These are phyloP conservation scores for Parasteatoda lunata DNA, from an alignment of 2,888 invertebrate species.

Conservation along the genomic window DNA sequence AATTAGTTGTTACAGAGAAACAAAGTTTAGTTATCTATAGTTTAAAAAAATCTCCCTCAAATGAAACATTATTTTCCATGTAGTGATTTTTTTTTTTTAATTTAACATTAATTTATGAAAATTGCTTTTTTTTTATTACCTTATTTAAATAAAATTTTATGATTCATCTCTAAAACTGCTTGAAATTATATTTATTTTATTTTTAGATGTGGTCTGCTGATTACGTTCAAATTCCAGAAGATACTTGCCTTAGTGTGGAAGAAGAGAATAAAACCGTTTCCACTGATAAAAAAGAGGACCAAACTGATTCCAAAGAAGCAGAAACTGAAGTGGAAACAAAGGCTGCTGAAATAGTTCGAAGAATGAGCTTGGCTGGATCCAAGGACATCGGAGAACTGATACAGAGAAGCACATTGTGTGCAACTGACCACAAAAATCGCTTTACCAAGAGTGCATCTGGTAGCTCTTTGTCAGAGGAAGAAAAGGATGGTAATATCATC, in stretches of 20 bases:
- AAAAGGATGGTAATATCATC: constrained; percentile 72
- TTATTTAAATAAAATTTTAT: constrained; percentile 8
- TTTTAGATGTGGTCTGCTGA: constrained; percentile 96
- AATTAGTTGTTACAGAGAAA: too few relatives aligned
- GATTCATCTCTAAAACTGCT: neutral
- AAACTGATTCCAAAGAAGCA: constrained; percentile 19
- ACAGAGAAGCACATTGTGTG: constrained; percentile 58
- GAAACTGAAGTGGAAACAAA: constrained; percentile 49
- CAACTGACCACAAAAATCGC: constrained; percentile 42
- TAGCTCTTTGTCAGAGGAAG: constrained; percentile 86
- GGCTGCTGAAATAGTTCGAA: constrained; percentile 71
- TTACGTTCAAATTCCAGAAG: constrained; percentile 88
- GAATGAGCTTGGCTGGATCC: constrained; percentile 70
- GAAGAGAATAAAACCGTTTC: constrained; percentile 40
- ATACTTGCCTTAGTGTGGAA: constrained; percentile 71
- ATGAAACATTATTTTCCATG: too few relatives aligned
- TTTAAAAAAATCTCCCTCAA: too few relatives aligned
- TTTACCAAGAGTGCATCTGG: constrained; percentile 87
- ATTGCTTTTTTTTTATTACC: too few relatives aligned
- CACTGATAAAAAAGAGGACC: constrained; percentile 74
- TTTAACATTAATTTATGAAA: too few relatives aligned
- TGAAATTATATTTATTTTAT: neutral
- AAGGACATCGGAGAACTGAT: constrained; percentile 62
- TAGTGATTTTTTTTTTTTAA: too few relatives aligned
- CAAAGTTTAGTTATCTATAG: too few relatives aligned